Percentiles rank a stretch among this genome's conserved stretches.
Conservation (phyloP, 2,113 vertebrate species). For the Tupaia chinensis region DNA sequence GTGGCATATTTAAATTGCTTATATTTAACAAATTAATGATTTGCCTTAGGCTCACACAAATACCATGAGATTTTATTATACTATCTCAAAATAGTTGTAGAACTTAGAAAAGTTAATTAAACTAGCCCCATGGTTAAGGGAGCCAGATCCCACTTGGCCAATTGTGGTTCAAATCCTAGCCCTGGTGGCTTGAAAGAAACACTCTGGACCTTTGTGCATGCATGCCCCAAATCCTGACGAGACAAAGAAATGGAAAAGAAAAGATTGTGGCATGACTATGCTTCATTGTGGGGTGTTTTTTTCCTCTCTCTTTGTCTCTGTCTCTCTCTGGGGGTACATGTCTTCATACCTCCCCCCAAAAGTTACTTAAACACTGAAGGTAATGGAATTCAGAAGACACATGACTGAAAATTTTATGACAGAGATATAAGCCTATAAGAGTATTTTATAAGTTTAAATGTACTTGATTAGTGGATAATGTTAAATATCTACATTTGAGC, state of each 20-base stretch:
- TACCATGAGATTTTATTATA: background rate
- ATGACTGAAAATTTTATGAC: background rate
- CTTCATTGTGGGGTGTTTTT: too few species aligned
- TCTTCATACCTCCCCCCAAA: too few species aligned
- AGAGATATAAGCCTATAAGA: background rate
- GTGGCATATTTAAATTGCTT: background rate
- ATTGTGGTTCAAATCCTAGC: too few species aligned
- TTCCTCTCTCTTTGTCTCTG: too few species aligned
- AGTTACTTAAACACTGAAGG: background rate
- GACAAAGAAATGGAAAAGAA: too few species aligned
- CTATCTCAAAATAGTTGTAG: background rate
- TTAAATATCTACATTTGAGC: background rate
- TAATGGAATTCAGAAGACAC: background rate
- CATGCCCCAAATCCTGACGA: too few species aligned
- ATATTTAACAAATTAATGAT: background rate
- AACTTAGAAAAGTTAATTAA: constrained; percentile 28
- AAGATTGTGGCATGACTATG: too few species aligned
- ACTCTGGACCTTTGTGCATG: too few species aligned
- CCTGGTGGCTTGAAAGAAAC: too few species aligned
- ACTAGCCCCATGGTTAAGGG: too few species aligned
- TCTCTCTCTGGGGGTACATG: too few species aligned
- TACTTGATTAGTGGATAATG: background rate
- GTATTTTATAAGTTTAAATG: background rate
- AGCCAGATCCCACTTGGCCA: too few species aligned
- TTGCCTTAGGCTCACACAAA: background rate